Evolutionary conservation across 1,140 invertebrate genomes (phyloP), one percentile per base, ranked within the genome.

Genomic region (Zaprionus lachaisei): DNA sequence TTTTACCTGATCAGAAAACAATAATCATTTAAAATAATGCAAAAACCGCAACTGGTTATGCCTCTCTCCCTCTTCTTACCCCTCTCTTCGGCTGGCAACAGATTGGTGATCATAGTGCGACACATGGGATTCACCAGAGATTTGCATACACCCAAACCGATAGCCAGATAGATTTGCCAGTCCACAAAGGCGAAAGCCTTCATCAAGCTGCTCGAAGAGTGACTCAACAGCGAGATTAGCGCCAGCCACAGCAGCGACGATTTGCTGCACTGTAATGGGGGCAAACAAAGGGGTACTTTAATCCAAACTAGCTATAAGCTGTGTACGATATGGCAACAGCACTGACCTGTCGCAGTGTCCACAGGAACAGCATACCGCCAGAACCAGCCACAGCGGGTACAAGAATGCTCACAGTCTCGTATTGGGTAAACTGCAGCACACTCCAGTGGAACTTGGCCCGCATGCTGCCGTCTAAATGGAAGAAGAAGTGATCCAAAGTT

Each of bases 361-460:
- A 92, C 0, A 95, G 91, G 3, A 94, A 93, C n/a, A 94, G 51
- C 22, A 94, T 82, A 93, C 75, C 89, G 0, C 91, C 79, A 7
- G 77, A 90, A 0, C 85, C 85, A 14, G 85, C 85, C 15, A 92
- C 63, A 76, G 95, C 94, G 2, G 93, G 92, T 0, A 92, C 80
- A 5, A 93, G 85, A 85, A 92, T 93, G 83, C 60, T 93, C 38
- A 81, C 93, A 67, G 93, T 85, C 22, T 93, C 94, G 79, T 93
- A 96, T 22, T 93, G 91, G 2, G 94, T 95, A 61, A 94, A 96
- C 28, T 95, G 91, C 26, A 94, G 87, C 17, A 96, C 92, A 22
- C 94, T 93, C 96, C 96, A 97, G 37, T 94, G 93, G 22, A 97
- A 94, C 84, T 95, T 94, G 28, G 95, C 93, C 67, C 95, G 95